Conservation (phyloP, 2,797 vertebrate genomes). For the Danio tinwini region DNA sequence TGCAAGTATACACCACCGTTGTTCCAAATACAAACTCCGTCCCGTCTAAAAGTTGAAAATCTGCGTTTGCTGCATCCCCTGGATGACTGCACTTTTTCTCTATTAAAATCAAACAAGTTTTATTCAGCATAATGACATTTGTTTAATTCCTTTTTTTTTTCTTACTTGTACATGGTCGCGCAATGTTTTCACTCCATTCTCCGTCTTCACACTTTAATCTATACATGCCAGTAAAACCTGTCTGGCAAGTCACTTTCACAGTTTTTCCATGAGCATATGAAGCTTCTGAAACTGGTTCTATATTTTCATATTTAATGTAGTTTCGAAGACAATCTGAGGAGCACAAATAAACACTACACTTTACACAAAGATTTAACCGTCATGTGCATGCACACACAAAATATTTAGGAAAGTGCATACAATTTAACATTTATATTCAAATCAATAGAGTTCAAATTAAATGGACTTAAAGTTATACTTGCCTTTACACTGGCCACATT, state of each 20-base stretch:
- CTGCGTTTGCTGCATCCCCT: conserved; percentile 69
- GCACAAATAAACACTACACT: neutral
- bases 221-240: conserved; percentile 69
- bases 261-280: neutral
- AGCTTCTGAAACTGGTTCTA: neutral
- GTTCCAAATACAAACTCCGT: conserved; percentile 76
- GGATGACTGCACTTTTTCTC: conserved; percentile 76
- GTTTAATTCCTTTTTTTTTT: neutral
- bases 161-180: conserved; percentile 70
- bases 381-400: neutral
- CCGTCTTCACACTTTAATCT: conserved; percentile 61
- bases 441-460: neutral
- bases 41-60: conserved; percentile 66
- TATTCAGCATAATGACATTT: neutral
- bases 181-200: neutral
- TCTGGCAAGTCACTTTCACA: conserved; percentile 66
- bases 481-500: conserved; percentile 64
- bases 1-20: conserved; percentile 72
- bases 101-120: conserved; percentile 49
- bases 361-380: neutral
- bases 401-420: neutral
- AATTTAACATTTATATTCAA: neutral
- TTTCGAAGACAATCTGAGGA: accelerated
- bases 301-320: conserved; percentile 38
- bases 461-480: conserved; percentile 30